Evolutionary conservation across 1,140 invertebrate genomes (phyloP).

Genomic region (Kradibia gibbosae): DNA sequence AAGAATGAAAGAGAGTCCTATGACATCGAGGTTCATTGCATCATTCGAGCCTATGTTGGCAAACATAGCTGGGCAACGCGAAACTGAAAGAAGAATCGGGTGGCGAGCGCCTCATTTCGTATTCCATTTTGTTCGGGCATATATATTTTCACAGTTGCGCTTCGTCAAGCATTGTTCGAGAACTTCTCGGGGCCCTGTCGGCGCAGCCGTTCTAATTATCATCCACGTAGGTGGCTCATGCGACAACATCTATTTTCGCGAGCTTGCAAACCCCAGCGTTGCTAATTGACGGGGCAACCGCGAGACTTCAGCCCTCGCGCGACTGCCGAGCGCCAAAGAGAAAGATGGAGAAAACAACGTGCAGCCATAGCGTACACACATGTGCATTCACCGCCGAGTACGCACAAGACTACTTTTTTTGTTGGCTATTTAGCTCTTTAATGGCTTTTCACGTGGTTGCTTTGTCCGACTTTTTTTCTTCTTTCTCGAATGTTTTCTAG

Average conservation of each 20-base stretch:
- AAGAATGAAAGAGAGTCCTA: too few species aligned
- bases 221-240: slow-evolving; percentile 17
- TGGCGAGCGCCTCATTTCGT: slow-evolving; percentile 64
- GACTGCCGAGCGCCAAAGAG: neutral
- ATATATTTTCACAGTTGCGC: slow-evolving; percentile 58
- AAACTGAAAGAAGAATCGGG: neutral
- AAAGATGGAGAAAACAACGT: neutral
- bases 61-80: neutral
- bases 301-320: neutral
- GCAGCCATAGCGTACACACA: neutral
- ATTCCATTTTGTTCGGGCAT: slow-evolving; percentile 68
- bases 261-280: slow-evolving; percentile 28
- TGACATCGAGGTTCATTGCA: too few species aligned
- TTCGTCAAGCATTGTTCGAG: slow-evolving; percentile 62
- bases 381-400: slow-evolving; percentile 7
- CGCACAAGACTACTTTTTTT: slow-evolving; percentile 12
- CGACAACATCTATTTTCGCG: slow-evolving; percentile 30
- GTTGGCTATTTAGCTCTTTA: slow-evolving; percentile 34
- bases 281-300: slow-evolving; percentile 37
- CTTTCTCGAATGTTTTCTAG: neutral
- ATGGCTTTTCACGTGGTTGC: neutral
- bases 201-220: slow-evolving; percentile 60
- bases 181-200: slow-evolving; percentile 55
- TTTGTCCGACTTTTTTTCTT: too few species aligned
- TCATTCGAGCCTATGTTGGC: neutral